These are phyloP conservation scores for Antheraea assamensis DNA, from an alignment of 2,888 invertebrate genomes.

Conservation along the genomic window DNA sequence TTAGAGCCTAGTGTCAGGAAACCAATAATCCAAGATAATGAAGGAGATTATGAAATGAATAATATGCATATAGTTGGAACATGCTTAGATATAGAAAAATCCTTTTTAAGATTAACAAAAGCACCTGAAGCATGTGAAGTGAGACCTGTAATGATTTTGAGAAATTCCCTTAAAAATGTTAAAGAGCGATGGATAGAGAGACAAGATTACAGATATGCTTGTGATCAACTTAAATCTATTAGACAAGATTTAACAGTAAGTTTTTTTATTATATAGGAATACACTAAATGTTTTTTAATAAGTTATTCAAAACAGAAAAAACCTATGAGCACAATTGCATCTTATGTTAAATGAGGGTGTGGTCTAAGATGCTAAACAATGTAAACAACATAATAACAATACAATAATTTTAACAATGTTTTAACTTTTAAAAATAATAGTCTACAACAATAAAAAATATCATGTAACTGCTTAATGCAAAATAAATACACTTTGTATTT, in stretches of 20 bases:
- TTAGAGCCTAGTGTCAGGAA: constrained; percentile 57
- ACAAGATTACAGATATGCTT: constrained; percentile 97
- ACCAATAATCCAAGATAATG: constrained; percentile 81
- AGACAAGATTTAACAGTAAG: constrained; percentile 98
- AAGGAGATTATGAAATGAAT: constrained; percentile 91
- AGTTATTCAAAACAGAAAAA: background rate
- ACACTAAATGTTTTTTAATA: background rate
- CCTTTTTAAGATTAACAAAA: constrained; percentile 96
- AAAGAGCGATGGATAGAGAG: constrained; percentile 95
- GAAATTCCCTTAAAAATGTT: constrained; percentile 93
- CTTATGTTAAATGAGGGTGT: too few relatives aligned
- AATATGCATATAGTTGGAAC: constrained; percentile 97
- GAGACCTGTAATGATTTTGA: constrained; percentile 93
- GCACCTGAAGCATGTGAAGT: constrained; percentile 96
- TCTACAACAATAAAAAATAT: background rate
- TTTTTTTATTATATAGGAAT: constrained; percentile 17
- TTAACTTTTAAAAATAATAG: background rate
- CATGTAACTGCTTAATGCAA: background rate
- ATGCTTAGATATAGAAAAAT: constrained; percentile 96
- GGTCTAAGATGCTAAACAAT: too few relatives aligned
- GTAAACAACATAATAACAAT: too few relatives aligned
- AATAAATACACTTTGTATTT: background rate
- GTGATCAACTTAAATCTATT: constrained; percentile 99
- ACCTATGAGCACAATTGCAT: background rate
- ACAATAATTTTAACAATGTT: background rate